phyloP scores from a whole-genome alignment of 2,888 invertebrate species.

The Patella pellucida region DNA sequence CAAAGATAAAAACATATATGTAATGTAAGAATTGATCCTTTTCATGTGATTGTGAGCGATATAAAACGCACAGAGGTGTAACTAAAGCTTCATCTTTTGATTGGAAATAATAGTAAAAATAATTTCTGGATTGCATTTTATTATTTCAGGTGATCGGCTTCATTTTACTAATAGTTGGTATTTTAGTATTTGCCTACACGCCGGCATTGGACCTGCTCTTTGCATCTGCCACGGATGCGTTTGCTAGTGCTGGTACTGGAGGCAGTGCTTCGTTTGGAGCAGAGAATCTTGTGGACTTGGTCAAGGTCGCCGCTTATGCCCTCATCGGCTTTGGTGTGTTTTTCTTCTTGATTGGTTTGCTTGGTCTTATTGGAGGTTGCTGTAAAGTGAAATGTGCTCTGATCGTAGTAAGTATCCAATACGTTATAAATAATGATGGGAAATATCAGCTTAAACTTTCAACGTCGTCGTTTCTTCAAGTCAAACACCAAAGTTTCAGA shows the following conservation, averaged over 20 bases:
- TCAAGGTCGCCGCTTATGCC: neutral
- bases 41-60: too few species aligned
- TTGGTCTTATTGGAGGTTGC: neutral
- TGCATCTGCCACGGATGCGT: neutral
- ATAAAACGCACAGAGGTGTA: too few species aligned
- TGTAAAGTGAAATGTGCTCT: slow-evolving; percentile 3
- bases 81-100: too few species aligned
- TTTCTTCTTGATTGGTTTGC: neutral
- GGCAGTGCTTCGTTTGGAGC: neutral
- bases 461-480: too few species aligned
- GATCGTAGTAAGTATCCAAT: neutral
- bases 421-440: too few species aligned
- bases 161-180: neutral
- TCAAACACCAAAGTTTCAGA: too few species aligned
- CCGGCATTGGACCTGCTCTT: neutral
- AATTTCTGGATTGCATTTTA: neutral
- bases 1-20: too few species aligned
- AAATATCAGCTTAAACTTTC: too few species aligned
- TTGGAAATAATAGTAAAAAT: too few species aligned
- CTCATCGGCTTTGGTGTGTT: neutral
- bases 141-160: neutral
- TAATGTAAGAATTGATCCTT: too few species aligned
- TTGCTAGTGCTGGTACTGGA: neutral
- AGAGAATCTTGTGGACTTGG: neutral
- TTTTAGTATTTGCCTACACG: neutral